Evolutionary conservation across 2,113 vertebrate species (phyloP), one percentile per base, ranked within the genome.

Genomic region (Zosterops japonicus): DNA sequence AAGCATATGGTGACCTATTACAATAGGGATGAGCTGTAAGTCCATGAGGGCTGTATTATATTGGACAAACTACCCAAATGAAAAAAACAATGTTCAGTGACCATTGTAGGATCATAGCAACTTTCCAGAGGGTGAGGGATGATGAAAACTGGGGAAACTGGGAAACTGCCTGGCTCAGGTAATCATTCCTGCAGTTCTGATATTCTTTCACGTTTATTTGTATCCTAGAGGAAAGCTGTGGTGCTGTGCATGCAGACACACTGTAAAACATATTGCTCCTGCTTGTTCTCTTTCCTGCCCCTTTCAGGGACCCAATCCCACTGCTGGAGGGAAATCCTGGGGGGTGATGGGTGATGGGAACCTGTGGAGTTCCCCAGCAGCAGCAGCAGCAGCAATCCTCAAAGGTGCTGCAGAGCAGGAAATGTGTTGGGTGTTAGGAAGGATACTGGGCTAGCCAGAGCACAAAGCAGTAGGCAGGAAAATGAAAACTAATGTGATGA

Each of bases 1-100:
- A 89, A 95, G 71, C 94, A 96, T 95, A 96, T 94, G 95, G 94
- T 96, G 93, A 95, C 94, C 89, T 90, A 44, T 84, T 78, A 42
- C 74, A 83, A 63, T 2, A 83, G 83, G 82, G 78, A 94, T 74
- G 89, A 96, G 77, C 82, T 17, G 1, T 20, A 61, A 81, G 79
- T 71, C 92, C 90, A 16, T 2, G n/a, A 60, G 91, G 72, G 61
- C 72, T 94, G 94, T 70, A 84, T 89, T 67, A 44, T 28, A 64
- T 36, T 76, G 83, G 53, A 63, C 93, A 94, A 90, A 79, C 57
- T 46, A 87, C 55, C 67, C 77, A 85, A 83, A 91, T 50, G 46
- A 69, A 77, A 94, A 94, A 84, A 81, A 67, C 49, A 90, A 67
- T 5, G 1, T 61, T 55, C 52, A 89, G 47, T 41, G 49, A 94